Percentiles rank a stretch among this genome's conserved stretches.
phyloP scores from a whole-genome alignment of 2,113 vertebrate genomes.

The Taxidea taxus region DNA sequence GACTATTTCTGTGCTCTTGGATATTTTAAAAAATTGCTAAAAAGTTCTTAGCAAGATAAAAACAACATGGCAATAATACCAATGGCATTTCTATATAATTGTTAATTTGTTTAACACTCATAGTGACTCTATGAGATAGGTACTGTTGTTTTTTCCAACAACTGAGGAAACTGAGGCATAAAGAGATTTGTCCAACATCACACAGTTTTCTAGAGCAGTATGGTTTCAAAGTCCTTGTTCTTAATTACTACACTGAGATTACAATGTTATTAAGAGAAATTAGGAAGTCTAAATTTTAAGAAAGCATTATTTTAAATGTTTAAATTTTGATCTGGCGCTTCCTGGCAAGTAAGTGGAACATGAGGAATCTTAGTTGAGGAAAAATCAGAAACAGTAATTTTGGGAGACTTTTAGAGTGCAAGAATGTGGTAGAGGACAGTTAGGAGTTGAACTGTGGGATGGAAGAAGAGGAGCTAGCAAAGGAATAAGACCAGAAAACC shows the following conservation, averaged over 20 bases:
- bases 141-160: neutral
- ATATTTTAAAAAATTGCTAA: neutral
- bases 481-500: neutral
- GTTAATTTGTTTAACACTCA: neutral
- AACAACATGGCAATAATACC: neutral
- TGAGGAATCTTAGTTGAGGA: neutral
- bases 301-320: neutral
- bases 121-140: neutral
- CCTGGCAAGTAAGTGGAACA: neutral
- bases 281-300: neutral
- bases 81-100: neutral
- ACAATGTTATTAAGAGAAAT: neutral
- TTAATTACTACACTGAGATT: neutral
- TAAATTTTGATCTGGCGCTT: neutral
- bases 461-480: neutral
- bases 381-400: constrained; percentile 21
- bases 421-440: neutral
- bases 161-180: neutral
- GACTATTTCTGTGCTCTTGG: neutral
- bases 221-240: neutral
- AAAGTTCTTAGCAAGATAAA: constrained; percentile 17
- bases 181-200: neutral
- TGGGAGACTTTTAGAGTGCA: neutral
- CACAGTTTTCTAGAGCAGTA: neutral
- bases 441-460: neutral